Conservation (phyloP, 2,797 vertebrate species). For the Amphiprion clarkii region DNA sequence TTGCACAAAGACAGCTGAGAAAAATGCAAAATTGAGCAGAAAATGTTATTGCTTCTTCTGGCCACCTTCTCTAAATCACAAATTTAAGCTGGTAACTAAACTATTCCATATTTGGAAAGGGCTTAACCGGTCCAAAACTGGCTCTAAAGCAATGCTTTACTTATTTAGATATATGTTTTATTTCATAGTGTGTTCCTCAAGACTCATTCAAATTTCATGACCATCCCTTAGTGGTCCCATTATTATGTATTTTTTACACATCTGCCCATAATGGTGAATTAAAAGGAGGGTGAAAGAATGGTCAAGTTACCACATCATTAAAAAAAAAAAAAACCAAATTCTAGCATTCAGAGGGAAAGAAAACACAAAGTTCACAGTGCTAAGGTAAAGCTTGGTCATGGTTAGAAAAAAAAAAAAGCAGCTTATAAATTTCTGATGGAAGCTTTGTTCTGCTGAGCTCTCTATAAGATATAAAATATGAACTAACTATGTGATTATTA, state of each 20-base stretch:
- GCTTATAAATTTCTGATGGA: slow-evolving; percentile 85
- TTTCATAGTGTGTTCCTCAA: slow-evolving; percentile 69
- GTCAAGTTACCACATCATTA: slow-evolving; percentile 80
- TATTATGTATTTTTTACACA: slow-evolving; percentile 81
- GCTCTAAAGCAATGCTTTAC: slow-evolving; percentile 48
- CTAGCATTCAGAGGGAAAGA: slow-evolving; percentile 65
- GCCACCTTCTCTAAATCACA: slow-evolving; percentile 17
- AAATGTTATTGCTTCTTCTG: slow-evolving; percentile 1
- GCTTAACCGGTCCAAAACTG: slow-evolving; percentile 42
- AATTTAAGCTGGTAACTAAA: slow-evolving; percentile 28
- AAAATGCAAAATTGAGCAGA: neutral
- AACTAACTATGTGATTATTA: slow-evolving; percentile 99
- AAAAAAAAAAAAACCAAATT: slow-evolving; percentile 71
- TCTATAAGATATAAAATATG: slow-evolving; percentile 94
- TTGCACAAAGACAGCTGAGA: slow-evolving; percentile 3
- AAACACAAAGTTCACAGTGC: slow-evolving; percentile 80
- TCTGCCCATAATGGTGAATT: slow-evolving; percentile 76
- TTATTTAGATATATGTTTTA: slow-evolving; percentile 66
- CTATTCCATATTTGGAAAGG: slow-evolving; percentile 36
- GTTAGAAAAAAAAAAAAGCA: slow-evolving; percentile 70
- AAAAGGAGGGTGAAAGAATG: slow-evolving; percentile 77
- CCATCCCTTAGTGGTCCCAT: slow-evolving; percentile 76
- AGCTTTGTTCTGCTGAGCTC: slow-evolving; percentile 88
- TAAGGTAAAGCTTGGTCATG: slow-evolving; percentile 79
- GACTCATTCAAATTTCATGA: slow-evolving; percentile 82